Base-by-base conservation (phyloP, 2,888 invertebrate genomes). In the Xanthorhoe designata region DNA sequence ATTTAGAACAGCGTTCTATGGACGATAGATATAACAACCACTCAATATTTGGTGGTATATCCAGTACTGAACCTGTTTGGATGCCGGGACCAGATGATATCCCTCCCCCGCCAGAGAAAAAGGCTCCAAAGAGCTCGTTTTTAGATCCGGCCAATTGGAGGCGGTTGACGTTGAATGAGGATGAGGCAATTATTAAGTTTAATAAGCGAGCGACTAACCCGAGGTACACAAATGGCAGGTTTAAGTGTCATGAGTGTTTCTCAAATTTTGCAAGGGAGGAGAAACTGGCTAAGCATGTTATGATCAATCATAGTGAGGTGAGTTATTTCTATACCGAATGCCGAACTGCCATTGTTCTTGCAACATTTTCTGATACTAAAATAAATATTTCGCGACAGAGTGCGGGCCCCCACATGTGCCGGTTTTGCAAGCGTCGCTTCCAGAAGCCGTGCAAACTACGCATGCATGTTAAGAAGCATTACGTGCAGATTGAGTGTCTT, bases 241-340 rank as follows among this genome's bases (percentile, higher is more conserved):
- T 78, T 61, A 84, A 87, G 71, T 91, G 91, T 64, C 74, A 73
- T 3, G 82, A 84, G 51, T 91, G 91, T 63, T 85, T 74, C 42
- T 90, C 85, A 63, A 84, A 88, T 1, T 91, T 90, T 66, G 88
- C 90, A 0, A 86, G 85, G 62, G 85, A 85, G 32, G 86, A 89
- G 50, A 90, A 88, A 79, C 68, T 88, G 59, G 79, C 80, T 13
- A 78, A 90, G 50, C 91, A 91, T 73, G 75, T 75, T 18, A 78
- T 83, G 65, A 75, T 88, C 15, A 79, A 84, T 51, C 90, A 91
- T 66, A 79, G 77, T 78, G 83, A 86, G 84, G 90, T 89, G 72
- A 77, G 74, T 47, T 9, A 13, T 38, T 2, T 3, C 24, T 24
- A 24, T n/a, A n/a, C n/a, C n/a, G n/a, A n/a, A n/a, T n/a, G n/a